phyloP scores from a whole-genome alignment of 2,113 vertebrate genomes.

The Chitala chitala region DNA sequence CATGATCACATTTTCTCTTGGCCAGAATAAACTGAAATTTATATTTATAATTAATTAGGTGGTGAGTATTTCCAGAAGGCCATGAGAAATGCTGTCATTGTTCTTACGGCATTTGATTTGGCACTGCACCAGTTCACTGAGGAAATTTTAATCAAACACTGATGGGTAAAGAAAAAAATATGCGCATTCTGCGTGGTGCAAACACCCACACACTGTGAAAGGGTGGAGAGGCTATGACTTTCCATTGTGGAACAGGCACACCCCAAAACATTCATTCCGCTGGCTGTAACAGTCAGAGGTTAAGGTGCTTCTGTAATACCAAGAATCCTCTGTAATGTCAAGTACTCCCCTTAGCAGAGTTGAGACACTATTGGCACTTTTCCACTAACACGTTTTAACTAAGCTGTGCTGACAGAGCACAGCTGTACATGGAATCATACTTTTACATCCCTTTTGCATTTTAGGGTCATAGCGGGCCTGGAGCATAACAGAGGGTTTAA shows the following conservation, averaged over 20 bases:
- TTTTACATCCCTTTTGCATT: too few species aligned
- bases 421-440: too few species aligned
- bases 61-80: constrained; percentile 5
- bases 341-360: not conserved
- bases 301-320: constrained; percentile 1
- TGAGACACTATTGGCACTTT: too few species aligned
- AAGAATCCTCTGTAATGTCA: not conserved
- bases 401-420: too few species aligned
- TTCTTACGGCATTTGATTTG: not conserved
- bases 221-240: constrained; percentile 31
- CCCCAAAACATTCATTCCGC: constrained; percentile 37
- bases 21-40: not conserved
- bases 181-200: constrained; percentile 21
- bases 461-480: too few species aligned
- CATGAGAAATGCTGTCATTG: not conserved
- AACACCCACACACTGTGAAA: constrained; percentile 33
- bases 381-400: too few species aligned
- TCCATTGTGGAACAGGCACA: constrained; percentile 37
- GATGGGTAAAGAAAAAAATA: constrained; percentile 3
- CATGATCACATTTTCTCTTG: not conserved
- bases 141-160: not conserved
- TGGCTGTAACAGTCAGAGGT: constrained; percentile 6
- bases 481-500: too few species aligned
- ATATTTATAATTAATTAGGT: constrained; percentile 1
- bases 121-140: not conserved